Percentiles rank a stretch among this genome's conserved stretches.
Conservation (phyloP, 2,888 invertebrate species). For the Lucinisca nassula region DNA sequence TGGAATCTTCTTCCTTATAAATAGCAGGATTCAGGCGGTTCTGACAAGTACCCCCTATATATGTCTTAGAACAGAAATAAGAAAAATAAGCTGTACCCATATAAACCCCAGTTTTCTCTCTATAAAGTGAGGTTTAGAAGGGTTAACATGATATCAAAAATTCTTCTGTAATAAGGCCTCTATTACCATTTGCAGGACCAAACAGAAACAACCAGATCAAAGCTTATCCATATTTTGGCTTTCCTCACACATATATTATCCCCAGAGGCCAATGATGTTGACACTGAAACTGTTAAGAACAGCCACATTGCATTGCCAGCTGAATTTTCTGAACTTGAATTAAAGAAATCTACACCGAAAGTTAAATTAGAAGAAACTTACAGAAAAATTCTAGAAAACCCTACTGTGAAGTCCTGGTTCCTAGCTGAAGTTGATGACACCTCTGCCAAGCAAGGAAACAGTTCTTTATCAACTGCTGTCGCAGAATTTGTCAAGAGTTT, state of each 20-base stretch:
- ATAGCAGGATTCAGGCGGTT: too few relatives aligned
- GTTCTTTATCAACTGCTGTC: neutral
- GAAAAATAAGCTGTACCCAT: too few relatives aligned
- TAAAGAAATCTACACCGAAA: neutral
- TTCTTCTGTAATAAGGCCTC: too few relatives aligned
- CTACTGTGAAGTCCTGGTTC: neutral
- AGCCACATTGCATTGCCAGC: neutral
- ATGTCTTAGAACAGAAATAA: too few relatives aligned
- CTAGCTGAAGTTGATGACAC: neutral
- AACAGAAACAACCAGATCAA: neutral
- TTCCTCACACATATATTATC: neutral
- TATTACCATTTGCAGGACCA: neutral
- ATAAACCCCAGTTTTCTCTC: too few relatives aligned
- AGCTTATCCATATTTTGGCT: neutral
- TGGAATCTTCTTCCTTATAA: too few relatives aligned
- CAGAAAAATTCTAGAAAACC: neutral
- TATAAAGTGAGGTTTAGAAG: too few relatives aligned
- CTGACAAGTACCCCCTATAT: too few relatives aligned
- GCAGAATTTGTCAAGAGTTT: neutral
- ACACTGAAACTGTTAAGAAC: neutral
- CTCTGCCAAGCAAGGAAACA: neutral
- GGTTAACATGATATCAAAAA: too few relatives aligned
- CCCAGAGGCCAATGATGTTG: neutral
- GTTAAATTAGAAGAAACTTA: neutral
- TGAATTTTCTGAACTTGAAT: neutral